Base-by-base conservation (phyloP, 1,140 invertebrate genomes). In the Dendroctonus valens region DNA sequence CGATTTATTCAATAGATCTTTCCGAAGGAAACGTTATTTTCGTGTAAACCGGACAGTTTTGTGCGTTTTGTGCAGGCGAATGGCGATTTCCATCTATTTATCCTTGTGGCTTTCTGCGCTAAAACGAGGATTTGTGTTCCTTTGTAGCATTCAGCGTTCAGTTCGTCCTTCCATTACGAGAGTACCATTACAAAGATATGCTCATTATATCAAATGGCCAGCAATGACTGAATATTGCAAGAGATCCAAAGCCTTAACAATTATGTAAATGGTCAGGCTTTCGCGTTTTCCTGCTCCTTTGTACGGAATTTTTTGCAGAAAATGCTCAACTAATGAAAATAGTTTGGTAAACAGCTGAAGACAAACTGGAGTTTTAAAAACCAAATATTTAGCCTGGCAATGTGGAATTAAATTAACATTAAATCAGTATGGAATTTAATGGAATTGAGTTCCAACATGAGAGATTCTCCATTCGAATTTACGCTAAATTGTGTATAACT, bases 401-500 rank as follows among this genome's bases (percentile, higher is more conserved):
- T 52, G 50, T 26, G 6, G 37, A 52, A 37, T 26, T n/a, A n/a
- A 26, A 52, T 52, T 52, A 52, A 26, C 50, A 52, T 15, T 12
- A 52, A 52, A 52, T 52, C 50, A 15, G 50, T 12, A 12, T 52
- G 50, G 50, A 52, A 52, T 52, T 52, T 52, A 52, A 52, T 52
- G 50, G 50, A 52, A 52, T 52, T 26, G 50, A 26, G 50, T 26
- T 26, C 26, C 26, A 26, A 7, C 50, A 52, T 26, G 50, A 52
- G 15, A 52, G 12, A 52, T 26, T 52, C 50, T 9, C 50, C 38
- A 52, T 52, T 26, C 38, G 50, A 52, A 52, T 52, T 52, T 52
- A 37, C 14, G 50, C 50, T 52, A 52, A 52, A 52, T 52, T 52
- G 50, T 52, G 50, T 52, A 52, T 52, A 52, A 52, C 50, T 52